Conservation (phyloP, 1,140 invertebrate genomes). For the Cecropterus lyciades region DNA sequence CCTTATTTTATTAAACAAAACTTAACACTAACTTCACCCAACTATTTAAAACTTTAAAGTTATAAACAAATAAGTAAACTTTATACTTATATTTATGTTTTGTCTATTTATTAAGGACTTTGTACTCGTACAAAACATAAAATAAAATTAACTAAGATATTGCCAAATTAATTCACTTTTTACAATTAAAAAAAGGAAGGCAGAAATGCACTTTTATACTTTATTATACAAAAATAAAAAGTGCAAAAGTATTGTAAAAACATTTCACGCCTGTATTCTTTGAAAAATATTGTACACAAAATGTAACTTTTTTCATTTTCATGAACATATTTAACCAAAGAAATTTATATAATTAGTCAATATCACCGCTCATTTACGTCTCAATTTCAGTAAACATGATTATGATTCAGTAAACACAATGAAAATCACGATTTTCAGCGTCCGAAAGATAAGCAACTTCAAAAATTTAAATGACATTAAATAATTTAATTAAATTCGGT, state of each 20-base stretch:
- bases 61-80: conserved; percentile 14
- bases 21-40: conserved; percentile 20
- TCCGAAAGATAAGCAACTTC: no score
- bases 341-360: background rate
- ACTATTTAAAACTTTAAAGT: conserved; percentile 13
- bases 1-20: conserved; percentile 16
- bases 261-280: no score
- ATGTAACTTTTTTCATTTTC: no score
- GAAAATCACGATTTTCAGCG: no score
- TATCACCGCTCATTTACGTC: background rate
- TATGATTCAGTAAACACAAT: no score
- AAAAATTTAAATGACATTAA: no score
- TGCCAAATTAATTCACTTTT: conserved; percentile 4
- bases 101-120: conserved; percentile 6
- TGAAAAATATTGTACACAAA: no score
- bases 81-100: conserved; percentile 1
- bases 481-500: no score
- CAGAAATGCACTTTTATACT: conserved; percentile 13
- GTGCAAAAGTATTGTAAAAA: conserved; percentile 9
- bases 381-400: conserved; percentile 2
- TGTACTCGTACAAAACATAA: conserved; percentile 1
- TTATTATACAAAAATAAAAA: conserved; percentile 12
- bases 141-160: background rate
- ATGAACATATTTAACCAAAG: no score
- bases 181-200: background rate